These are phyloP conservation scores for Oreochromis grahami DNA, from an alignment of 2,797 vertebrate genomes.

Conservation along the genomic window DNA sequence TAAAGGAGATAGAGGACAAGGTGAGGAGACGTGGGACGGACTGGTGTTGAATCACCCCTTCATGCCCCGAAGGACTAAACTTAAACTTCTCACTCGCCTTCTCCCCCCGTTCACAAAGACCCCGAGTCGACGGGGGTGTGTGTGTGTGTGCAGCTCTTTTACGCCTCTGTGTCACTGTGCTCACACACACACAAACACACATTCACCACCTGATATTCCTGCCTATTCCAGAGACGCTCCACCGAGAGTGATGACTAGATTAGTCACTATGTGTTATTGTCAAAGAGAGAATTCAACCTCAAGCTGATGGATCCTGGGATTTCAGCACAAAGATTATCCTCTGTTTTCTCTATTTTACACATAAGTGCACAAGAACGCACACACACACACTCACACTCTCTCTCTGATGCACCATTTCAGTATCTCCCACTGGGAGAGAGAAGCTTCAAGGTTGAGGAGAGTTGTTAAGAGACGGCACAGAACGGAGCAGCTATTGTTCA, in stretches of 20 bases:
- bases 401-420: conserved; percentile 12
- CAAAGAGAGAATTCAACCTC: background rate
- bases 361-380: conserved; percentile 42
- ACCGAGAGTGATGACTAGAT: background rate
- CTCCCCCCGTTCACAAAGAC: conserved; percentile 43
- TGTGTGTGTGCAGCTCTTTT: conserved; percentile 43
- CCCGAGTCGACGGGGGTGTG: conserved; percentile 12
- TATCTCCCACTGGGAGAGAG: conserved; percentile 12
- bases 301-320: conserved; percentile 18
- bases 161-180: conserved; percentile 56
- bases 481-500: conserved; percentile 18
- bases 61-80: conserved; percentile 46
- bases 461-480: background rate
- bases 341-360: conserved; percentile 47
- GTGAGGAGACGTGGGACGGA: conserved; percentile 17
- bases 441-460: conserved; percentile 10
- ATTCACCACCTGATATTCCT: conserved; percentile 9
- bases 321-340: conserved; percentile 58
- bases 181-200: conserved; percentile 27
- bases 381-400: conserved; percentile 7
- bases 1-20: conserved; percentile 13
- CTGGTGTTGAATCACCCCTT: conserved; percentile 18
- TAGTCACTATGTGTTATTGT: conserved; percentile 5
- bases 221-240: conserved; percentile 47
- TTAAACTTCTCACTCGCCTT: conserved; percentile 46